Percentiles rank a stretch among this genome's conserved stretches.
Evolutionary conservation across 2,797 vertebrate species (phyloP).

Genomic region (Fistularia commersonii): DNA sequence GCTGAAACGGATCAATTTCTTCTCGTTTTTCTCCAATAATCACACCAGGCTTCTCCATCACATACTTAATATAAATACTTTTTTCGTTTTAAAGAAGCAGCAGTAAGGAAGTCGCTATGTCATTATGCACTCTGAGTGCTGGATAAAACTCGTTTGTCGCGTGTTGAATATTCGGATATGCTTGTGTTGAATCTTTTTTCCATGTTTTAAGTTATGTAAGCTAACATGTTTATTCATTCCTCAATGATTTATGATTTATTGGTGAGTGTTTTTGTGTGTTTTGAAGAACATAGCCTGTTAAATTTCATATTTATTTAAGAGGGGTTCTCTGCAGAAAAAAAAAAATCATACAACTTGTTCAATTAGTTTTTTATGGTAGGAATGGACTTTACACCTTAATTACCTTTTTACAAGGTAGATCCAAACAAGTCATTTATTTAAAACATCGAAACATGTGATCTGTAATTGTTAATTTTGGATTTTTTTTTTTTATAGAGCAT

Average conservation of each 20-base stretch:
- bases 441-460: no score
- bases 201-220: conserved; percentile 47
- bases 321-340: no score
- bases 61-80: conserved; percentile 2
- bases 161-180: conserved; percentile 12
- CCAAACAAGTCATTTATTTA: no score
- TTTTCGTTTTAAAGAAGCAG: conserved; percentile 14
- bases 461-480: no score
- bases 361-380: no score
- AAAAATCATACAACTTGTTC: no score
- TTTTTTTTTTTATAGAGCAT: no score
- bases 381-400: no score
- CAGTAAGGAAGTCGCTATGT: conserved; percentile 22
- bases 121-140: neutral
- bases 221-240: conserved; percentile 36
- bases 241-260: conserved; percentile 24
- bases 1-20: no score
- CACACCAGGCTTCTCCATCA: neutral
- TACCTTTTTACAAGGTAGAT: no score
- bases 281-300: conserved; percentile 13
- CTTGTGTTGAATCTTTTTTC: no score
- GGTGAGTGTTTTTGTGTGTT: conserved; percentile 18
- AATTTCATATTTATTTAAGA: conserved; percentile 60
- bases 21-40: conserved; percentile 1
- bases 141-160: conserved; percentile 13